These are phyloP conservation scores for Centropus bengalensis DNA, from an alignment of 2,113 vertebrate species.

Conservation along the genomic window DNA sequence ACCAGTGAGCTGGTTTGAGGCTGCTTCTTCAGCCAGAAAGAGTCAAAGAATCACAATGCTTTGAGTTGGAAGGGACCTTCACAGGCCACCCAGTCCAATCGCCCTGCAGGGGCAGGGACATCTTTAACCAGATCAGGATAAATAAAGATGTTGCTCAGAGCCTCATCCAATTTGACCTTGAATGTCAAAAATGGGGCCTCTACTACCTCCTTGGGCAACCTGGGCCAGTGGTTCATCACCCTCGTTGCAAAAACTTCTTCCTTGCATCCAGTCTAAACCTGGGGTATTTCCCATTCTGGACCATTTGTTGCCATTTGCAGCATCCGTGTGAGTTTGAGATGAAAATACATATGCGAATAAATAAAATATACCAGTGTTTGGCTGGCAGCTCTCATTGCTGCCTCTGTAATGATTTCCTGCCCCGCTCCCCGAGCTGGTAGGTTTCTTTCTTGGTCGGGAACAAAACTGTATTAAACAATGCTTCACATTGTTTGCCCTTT, in stretches of 20 bases:
- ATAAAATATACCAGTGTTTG: background rate
- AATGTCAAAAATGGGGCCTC: too few relatives aligned
- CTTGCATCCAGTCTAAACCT: too few relatives aligned
- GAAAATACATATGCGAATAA: background rate
- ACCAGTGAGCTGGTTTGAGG: background rate
- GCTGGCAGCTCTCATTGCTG: background rate
- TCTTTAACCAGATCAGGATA: too few relatives aligned
- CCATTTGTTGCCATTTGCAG: background rate
- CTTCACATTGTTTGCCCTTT: constrained; percentile 42
- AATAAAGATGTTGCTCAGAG: too few relatives aligned
- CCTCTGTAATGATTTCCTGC: constrained; percentile 56
- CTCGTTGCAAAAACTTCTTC: too few relatives aligned
- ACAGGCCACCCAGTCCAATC: too few relatives aligned
- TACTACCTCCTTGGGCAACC: too few relatives aligned
- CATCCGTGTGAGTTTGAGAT: background rate
- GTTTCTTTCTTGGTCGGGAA: constrained; percentile 24
- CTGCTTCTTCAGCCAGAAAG: background rate
- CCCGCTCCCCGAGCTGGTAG: background rate
- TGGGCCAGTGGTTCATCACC: too few relatives aligned
- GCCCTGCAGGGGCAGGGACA: too few relatives aligned
- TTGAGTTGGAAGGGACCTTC: too few relatives aligned
- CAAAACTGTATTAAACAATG: constrained; percentile 54
- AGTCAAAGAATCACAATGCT: too few relatives aligned
- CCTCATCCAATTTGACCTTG: too few relatives aligned
- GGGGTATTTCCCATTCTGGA: background rate